phyloP scores from a whole-genome alignment of 2,888 invertebrate species.

The Trissonchulus latispiculum region DNA sequence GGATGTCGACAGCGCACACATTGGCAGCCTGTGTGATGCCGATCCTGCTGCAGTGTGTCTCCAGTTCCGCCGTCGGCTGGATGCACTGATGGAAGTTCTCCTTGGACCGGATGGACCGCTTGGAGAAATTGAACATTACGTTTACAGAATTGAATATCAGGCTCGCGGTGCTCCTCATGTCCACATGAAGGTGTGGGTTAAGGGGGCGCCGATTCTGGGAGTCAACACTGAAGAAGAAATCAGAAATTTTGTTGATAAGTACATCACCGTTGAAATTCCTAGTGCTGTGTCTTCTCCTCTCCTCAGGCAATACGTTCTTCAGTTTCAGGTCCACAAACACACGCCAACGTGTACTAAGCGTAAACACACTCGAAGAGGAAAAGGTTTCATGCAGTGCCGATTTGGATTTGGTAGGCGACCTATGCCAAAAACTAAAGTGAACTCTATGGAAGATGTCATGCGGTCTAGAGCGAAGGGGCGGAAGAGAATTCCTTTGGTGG shows the following conservation, averaged over 20 bases:
- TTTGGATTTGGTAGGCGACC: slow-evolving; percentile 11
- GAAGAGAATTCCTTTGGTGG: background rate
- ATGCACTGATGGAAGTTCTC: background rate
- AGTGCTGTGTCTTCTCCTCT: background rate
- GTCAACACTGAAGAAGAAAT: slow-evolving; percentile 9
- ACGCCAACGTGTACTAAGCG: too few species aligned
- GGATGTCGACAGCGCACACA: background rate
- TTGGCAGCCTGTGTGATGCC: background rate
- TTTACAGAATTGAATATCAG: slow-evolving; percentile 7
- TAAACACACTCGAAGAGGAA: too few species aligned
- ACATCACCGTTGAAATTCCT: slow-evolving; percentile 13
- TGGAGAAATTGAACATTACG: background rate
- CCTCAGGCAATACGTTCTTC: background rate
- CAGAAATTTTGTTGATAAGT: background rate
- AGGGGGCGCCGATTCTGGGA: slow-evolving; percentile 3
- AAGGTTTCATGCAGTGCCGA: background rate
- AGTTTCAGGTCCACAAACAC: slow-evolving; percentile 14
- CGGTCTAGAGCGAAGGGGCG: background rate
- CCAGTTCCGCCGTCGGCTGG: background rate
- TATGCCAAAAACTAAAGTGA: background rate
- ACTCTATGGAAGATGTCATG: background rate
- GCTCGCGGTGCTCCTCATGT: slow-evolving; percentile 6
- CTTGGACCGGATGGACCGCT: background rate
- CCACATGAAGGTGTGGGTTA: slow-evolving; percentile 11
- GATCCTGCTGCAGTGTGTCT: background rate